Evolutionary conservation across 2,888 invertebrate species (phyloP), one percentile per base, ranked within the genome.

Genomic region (Euclidia mi): DNA sequence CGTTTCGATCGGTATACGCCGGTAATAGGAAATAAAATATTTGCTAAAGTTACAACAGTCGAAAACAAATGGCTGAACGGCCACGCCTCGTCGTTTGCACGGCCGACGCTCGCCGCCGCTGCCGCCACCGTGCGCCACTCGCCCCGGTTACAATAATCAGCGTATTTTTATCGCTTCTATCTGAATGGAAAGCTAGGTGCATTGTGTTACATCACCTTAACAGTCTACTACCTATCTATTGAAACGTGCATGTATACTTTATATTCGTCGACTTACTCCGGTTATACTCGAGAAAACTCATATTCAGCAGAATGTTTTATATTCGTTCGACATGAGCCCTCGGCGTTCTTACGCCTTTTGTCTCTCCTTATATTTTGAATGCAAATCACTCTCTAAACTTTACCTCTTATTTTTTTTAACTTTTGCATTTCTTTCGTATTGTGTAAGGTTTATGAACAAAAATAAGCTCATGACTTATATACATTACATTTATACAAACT

Each of bases 91-190:
- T 68, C 80, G 81, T 73, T 84, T 75, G 57, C 56, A 65, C 67
- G 57, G 64, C 73, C 51, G n/a, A n/a, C n/a, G n/a, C n/a, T n/a
- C n/a, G n/a, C n/a, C n/a, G n/a, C n/a, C n/a, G n/a, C n/a, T n/a
- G 62, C 63, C 64, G 70, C 70, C 61, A 7, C 20, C 20, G 20
- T n/a, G n/a, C 20, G 62, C 63, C 64, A 70, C 70, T 25, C 20
- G 20, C 61, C 66, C 69, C 70, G 59, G 57, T 70, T 64, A 65
- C 74, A 57, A 79, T 84, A 81, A 87, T 85, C 84, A 85, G 84
- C 79, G 79, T 78, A 76, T 84, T 88, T 87, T 83, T 85, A 86
- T 83, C 77, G 78, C 59, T 71, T 56, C 70, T 55, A 78, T 79
- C 66, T 76, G 63, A 78, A 77, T 73, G 65, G 71, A 69, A 75